phyloP scores from a whole-genome alignment of 2,888 invertebrate species.

The Therioaphis trifolii region DNA sequence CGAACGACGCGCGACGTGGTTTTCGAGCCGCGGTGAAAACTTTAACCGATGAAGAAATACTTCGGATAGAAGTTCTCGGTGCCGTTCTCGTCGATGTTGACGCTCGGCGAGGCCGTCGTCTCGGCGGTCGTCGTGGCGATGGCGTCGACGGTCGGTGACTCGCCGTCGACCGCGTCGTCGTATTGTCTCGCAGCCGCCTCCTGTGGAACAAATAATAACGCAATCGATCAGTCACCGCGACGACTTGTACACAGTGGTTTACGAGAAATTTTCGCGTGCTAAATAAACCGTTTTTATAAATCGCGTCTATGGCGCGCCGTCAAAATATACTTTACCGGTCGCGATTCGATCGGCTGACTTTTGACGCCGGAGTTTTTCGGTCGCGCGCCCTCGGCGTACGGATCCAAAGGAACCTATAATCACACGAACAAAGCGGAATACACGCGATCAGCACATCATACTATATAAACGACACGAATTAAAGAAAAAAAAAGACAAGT shows the following conservation, averaged over 20 bases:
- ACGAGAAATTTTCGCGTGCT: too few species aligned
- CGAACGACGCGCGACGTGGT: too few species aligned
- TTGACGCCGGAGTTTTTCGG: not conserved
- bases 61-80: conserved; percentile 5
- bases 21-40: too few species aligned
- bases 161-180: not conserved
- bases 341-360: not conserved
- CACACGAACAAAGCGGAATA: not conserved
- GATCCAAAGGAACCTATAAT: conserved; percentile 40
- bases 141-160: not conserved
- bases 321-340: conserved; percentile 48
- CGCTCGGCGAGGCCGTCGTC: not conserved
- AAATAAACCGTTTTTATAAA: too few species aligned
- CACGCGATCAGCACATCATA: too few species aligned
- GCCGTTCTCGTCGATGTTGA: not conserved
- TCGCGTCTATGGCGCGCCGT: too few species aligned
- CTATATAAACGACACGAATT: too few species aligned
- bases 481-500: too few species aligned
- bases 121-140: not conserved
- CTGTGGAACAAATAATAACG: too few species aligned
- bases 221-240: too few species aligned
- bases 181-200: not conserved
- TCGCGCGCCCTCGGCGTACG: not conserved
- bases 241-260: too few species aligned
- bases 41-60: conserved; percentile 28